phyloP scores from a whole-genome alignment of 2,888 invertebrate species.

The Leucania comma region DNA sequence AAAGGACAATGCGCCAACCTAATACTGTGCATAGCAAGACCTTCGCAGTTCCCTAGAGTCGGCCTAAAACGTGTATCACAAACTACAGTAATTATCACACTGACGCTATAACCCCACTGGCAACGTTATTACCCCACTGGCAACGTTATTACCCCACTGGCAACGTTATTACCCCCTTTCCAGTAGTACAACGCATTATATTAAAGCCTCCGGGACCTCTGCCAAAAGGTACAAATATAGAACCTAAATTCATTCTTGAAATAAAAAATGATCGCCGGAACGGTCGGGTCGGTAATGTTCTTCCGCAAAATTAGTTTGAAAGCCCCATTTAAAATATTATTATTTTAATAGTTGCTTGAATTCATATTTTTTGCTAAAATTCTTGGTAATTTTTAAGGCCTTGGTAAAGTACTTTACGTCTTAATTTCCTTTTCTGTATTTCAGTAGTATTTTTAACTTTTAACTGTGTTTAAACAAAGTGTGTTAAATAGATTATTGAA shows the following conservation, averaged over 20 bases:
- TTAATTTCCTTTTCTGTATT: not conserved
- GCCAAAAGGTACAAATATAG: constrained; percentile 43
- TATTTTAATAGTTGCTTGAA: constrained; percentile 3
- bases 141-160: constrained; percentile 23
- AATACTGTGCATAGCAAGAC: too few species aligned
- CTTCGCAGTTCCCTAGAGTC: constrained; percentile 26
- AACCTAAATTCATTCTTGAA: constrained; percentile 35
- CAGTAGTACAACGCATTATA: constrained; percentile 28
- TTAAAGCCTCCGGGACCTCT: constrained; percentile 25
- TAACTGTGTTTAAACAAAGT: not conserved
- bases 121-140: constrained; percentile 22
- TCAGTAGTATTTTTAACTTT: not conserved
- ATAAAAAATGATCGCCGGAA: constrained; percentile 36
- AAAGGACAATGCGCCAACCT: constrained; percentile 17
- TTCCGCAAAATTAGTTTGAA: constrained; percentile 34
- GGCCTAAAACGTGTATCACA: constrained; percentile 27
- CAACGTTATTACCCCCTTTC: constrained; percentile 13
- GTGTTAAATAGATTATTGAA: too few species aligned
- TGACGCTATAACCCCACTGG: too few species aligned
- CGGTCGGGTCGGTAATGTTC: constrained; percentile 24
- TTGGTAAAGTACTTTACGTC: not conserved
- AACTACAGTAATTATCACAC: constrained; percentile 44
- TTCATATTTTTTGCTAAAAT: constrained; percentile 21
- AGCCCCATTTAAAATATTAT: constrained; percentile 34
- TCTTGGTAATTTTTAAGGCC: constrained; percentile 2